Base-by-base conservation (phyloP, 2,888 invertebrate genomes). In the Chrysomela aeneicollis region DNA sequence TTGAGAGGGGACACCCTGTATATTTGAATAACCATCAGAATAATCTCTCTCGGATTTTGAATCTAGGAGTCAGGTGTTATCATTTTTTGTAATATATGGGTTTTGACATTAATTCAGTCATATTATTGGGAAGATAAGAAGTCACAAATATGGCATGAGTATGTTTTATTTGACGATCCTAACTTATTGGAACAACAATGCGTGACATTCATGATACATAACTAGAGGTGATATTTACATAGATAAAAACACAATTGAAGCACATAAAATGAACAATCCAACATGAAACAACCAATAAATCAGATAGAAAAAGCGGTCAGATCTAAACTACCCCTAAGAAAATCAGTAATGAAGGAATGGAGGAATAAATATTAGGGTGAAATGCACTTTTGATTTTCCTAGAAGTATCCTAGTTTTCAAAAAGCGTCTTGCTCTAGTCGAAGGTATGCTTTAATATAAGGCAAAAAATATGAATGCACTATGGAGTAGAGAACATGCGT, bases 271-370 rank as follows among this genome's bases (percentile, higher is more conserved):
- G 61, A 70, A 67, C 66, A 66, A 61, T 63, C 64, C 52, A 49
- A 51, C 18, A 66, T 57, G 53, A 53, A 55, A 68, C 50, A 58
- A 55, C 58, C 61, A 64, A 61, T 30, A 52, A 15, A 67, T 67
- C 70, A 76, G 74, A 74, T 75, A 75, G 75, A 75, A 73, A n/a
- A 76, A 72, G 75, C 75, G 75, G 73, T 76, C 72, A 66, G 69
- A 64, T 73, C 65, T 59, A 67, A 55, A 68, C 61, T 63, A 68
- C 63, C 61, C 62, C 66, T 30, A 62, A 67, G 63, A 46, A 49
- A 61, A 64, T 62, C 65, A 60, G 49, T 66, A 61, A 46, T 15
- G n/a, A 46, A 42, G 68, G 35, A 61, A 61, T 35, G 59, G 26
- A 66, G 58, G 61, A 67, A 71, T 70, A 71, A 73, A 73, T 70